Base-by-base conservation (phyloP, 2,797 vertebrate genomes). In the Thamnophis elegans region DNA sequence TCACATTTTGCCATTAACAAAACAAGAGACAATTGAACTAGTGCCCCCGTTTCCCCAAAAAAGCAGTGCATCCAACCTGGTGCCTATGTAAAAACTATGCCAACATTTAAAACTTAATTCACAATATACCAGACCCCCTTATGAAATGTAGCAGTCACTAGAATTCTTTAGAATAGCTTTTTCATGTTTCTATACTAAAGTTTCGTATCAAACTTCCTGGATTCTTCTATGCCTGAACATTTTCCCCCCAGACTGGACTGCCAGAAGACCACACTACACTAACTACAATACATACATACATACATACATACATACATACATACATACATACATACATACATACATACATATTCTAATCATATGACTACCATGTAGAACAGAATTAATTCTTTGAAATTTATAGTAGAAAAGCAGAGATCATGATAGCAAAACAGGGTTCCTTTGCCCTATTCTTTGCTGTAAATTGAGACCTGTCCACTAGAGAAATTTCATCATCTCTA, bases 361-460 rank as follows among this genome's bases (percentile, higher is more conserved):
- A 28, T 2, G 93, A 94, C 97, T 94, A 94, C 55, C 93, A 95
- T 97, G 96, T 97, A 97, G 93, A 91, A 95, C 96, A 97, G 97
- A 97, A 97, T 95, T 96, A 95, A 94, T 94, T 86, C 95, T 95
- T 95, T 97, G 96, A 97, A 97, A 94, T 94, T 95, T 92, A 96
- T 94, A 93, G 95, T 36, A 95, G 93, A 91, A 91, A 96, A 96
- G 42, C 90, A 89, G 90, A 89, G 91, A 95, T 62, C 94, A 92
- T 92, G 89, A 62, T 42, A 78, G 92, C 94, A 90, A 54, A 54
- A 13, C 12, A 54, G 0, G 12, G 90, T 94, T 95, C 65, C 93
- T 96, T 96, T 93, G 16, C 92, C 96, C 73, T 94, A 88, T 12
- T 54, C 12, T 54, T 54, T 54, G 54, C 12, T 54, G 54, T 54